A percentile compares a stretch with the other conserved stretches of the same genome.
phyloP scores from a whole-genome alignment of 2,888 invertebrate species.

The Automeris io region DNA sequence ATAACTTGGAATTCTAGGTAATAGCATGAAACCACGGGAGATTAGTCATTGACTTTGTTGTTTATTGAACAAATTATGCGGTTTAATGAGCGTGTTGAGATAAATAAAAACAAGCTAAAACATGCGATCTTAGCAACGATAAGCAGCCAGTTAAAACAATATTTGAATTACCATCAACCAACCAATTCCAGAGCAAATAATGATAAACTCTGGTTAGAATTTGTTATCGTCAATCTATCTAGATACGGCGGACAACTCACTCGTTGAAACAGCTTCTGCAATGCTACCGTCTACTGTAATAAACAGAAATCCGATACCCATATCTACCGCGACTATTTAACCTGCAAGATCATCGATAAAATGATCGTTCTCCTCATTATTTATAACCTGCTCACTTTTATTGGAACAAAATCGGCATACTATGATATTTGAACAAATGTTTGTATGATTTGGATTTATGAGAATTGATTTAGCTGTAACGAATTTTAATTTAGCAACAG shows the following conservation, averaged over 20 bases:
- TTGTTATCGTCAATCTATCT: conserved; percentile 41
- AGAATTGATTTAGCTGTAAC: conserved; percentile 24
- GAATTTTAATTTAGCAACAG: conserved; percentile 47
- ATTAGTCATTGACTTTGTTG: neutral
- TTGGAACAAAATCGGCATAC: conserved; percentile 45
- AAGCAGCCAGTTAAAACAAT: neutral
- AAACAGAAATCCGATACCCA: conserved; percentile 71
- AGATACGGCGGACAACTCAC: conserved; percentile 58
- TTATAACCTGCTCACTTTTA: conserved; percentile 47
- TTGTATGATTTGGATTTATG: neutral
- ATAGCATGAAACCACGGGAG: no score
- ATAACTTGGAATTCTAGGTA: no score
- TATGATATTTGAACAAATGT: conserved; percentile 11
- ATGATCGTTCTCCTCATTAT: conserved; percentile 57
- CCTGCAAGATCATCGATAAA: conserved; percentile 60
- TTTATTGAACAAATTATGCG: neutral
- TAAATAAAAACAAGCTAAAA: neutral
- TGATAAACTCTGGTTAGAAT: conserved; percentile 34
- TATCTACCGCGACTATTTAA: conserved; percentile 52
- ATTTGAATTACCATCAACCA: conserved; percentile 12
- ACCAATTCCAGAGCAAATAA: conserved; percentile 35
- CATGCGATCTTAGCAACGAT: neutral
- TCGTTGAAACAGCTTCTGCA: conserved; percentile 40
- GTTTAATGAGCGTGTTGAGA: neutral
- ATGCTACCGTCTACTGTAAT: conserved; percentile 53